Conservation (phyloP, 2,797 vertebrate genomes). For the Falco biarmicus region DNA sequence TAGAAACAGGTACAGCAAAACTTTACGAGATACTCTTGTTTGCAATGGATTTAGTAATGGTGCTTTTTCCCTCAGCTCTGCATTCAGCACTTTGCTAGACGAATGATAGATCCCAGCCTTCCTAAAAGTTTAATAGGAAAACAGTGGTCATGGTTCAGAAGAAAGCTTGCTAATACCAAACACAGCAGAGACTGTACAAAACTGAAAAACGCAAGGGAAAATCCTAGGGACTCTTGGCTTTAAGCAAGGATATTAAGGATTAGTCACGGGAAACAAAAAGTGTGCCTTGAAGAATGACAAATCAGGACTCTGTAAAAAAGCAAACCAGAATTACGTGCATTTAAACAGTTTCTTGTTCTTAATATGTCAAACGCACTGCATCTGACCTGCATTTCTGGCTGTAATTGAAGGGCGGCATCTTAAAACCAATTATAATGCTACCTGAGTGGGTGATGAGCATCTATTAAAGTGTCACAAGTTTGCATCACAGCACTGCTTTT, state of each 20-base stretch:
- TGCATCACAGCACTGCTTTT: neutral
- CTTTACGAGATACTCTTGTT: neutral
- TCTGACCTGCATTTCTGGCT: neutral
- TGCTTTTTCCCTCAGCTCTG: neutral
- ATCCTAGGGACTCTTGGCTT: neutral
- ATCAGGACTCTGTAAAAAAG: neutral
- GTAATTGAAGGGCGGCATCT: neutral
- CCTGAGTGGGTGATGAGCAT: neutral
- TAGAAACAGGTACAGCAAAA: neutral
- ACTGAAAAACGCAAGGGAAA: neutral
- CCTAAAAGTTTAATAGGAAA: neutral
- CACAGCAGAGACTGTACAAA: neutral
- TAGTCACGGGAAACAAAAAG: neutral
- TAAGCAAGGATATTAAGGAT: neutral
- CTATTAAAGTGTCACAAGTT: neutral
- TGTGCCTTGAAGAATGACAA: constrained; percentile 16
- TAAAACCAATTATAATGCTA: neutral
- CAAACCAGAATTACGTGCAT: neutral
- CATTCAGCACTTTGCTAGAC: neutral
- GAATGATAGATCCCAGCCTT: neutral
- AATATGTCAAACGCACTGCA: neutral
- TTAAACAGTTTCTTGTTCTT: neutral
- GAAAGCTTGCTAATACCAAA: neutral
- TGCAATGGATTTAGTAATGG: neutral
- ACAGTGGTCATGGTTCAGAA: neutral